Evolutionary conservation across 2,113 vertebrate species (phyloP).

Genomic region (Chauna torquata): DNA sequence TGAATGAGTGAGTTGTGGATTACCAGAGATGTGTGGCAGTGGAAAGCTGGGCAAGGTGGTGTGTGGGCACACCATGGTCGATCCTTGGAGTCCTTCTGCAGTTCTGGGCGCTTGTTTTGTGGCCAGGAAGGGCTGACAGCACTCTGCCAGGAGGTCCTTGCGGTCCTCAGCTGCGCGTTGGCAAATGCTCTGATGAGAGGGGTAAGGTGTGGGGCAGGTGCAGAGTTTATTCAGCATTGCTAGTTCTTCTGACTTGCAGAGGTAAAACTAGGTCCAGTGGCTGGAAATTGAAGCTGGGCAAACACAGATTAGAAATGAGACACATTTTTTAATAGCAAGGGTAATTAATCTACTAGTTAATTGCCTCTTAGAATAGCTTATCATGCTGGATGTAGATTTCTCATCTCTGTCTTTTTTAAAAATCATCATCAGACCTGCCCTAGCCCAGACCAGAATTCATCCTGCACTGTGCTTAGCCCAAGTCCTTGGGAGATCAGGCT

Average conservation of each 20-base stretch:
- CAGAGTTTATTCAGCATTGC: not conserved
- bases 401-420: not conserved
- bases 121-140: not conserved
- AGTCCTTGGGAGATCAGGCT: not conserved
- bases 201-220: too few species aligned
- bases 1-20: not conserved
- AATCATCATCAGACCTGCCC: not conserved
- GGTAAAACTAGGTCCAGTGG: not conserved
- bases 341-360: not conserved
- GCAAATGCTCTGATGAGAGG: not conserved
- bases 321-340: not conserved
- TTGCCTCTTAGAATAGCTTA: not conserved
- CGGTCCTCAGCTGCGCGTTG: fast-evolving
- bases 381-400: not conserved
- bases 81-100: not conserved
- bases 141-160: fast-evolving
- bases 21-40: not conserved
- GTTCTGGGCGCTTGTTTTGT: not conserved
- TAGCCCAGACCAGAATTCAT: not conserved
- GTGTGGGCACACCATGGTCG: fast-evolving
- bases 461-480: not conserved
- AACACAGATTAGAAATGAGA: not conserved
- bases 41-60: fast-evolving
- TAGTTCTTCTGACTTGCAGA: not conserved
- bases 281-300: not conserved